Percentiles rank a stretch among this genome's conserved stretches.
Evolutionary conservation across 92 coral and sea anemone genomes (phyloP).

Genomic region (Siderastrea radians): DNA sequence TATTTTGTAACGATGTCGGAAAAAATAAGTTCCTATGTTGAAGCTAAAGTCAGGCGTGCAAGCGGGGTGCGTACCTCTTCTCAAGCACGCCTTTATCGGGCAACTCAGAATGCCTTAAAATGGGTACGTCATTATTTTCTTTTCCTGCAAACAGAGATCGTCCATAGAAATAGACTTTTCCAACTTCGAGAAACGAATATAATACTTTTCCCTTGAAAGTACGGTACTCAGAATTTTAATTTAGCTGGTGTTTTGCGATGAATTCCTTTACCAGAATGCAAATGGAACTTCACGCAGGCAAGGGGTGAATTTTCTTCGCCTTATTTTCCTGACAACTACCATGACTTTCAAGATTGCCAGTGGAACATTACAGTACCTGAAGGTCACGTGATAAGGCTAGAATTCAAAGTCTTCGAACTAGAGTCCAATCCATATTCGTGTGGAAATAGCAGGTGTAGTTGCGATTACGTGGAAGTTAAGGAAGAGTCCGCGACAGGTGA

Average conservation of each 20-base stretch:
- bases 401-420: conserved; percentile 44
- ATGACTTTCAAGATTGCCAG: conserved; percentile 63
- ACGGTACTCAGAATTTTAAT: no score
- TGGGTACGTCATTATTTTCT: no score
- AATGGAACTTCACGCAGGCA: conserved; percentile 32
- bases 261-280: conserved; percentile 43
- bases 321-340: conserved; percentile 62
- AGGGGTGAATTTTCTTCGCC: conserved; percentile 64
- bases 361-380: conserved; percentile 65
- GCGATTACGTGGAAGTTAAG: conserved; percentile 63
- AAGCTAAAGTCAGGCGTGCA: no score
- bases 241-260: background rate
- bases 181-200: no score
- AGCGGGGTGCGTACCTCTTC: no score
- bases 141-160: no score
- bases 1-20: no score
- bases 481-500: conserved; percentile 12
- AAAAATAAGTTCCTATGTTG: no score
- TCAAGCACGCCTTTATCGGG: no score
- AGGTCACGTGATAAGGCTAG: conserved; percentile 34
- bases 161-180: no score
- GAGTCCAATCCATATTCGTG: conserved; percentile 61
- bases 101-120: no score
- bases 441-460: conserved; percentile 40
- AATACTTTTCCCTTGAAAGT: no score